Base-by-base conservation (phyloP, 2,888 invertebrate genomes). In the Orchesella flavescens region DNA sequence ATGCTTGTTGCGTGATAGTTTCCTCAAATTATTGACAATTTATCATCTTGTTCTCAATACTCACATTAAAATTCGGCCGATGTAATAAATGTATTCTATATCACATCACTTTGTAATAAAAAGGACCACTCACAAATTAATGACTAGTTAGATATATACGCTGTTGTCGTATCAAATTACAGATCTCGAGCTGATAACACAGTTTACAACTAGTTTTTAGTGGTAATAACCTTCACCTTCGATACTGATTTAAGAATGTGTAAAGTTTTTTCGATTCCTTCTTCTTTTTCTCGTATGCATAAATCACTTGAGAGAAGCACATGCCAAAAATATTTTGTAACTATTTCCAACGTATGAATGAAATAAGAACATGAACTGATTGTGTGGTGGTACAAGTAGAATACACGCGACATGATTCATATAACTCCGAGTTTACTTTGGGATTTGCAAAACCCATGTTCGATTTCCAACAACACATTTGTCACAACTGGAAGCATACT, bases 201-300 rank as follows among this genome's bases (percentile, higher is more conserved):
- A 19, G n/a, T 19, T 57, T 21, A 57, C 19, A 57, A 57, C 57
- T 19, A 9, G 17, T 57, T 10, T 24, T 63, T 63, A 63, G 10
- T 21, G 23, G n/a, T 15, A 63, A 63, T 63, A 63, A 63, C 63
- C 63, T 63, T 63, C 63, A 63, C 63, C 63, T 63, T 63, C 63
- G 7, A 24, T 63, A 21, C 7, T 34, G 34, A 34, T 34, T 34
- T 34, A 34, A 34, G 34, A 34, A 34, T 34, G 7, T 34, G 7
- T 34, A 34, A 34, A 34, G 34, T 34, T 34, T 34, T 34, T 34
- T 34, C 34, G 34, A 34, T 34, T 7, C 34, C 34, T 34, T 34
- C 34, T 34, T n/a, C n/a, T n/a, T n/a, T n/a, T 57, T 57, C 19
- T 17, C 57, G 17, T 4, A 57, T 3, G 57, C 19, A 17, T 10